Evolutionary conservation across 2,113 vertebrate species (phyloP).

Genomic region (Mola mola): DNA sequence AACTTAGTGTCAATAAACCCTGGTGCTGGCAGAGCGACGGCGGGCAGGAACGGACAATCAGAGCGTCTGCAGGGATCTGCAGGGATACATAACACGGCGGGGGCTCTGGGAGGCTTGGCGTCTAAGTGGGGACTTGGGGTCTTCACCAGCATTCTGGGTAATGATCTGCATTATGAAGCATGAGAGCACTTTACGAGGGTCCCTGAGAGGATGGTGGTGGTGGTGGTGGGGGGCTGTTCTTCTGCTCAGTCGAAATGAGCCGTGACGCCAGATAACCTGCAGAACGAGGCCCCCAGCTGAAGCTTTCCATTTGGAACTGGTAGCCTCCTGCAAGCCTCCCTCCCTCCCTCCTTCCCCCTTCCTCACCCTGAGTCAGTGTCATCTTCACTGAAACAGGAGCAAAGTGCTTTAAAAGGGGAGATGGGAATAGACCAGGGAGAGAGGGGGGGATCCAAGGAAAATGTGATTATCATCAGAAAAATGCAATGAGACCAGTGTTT

Average conservation of each 20-base stretch:
- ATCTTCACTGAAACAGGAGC: slow-evolving; percentile 78
- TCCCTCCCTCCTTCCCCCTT: not conserved
- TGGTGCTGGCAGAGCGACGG: slow-evolving; percentile 58
- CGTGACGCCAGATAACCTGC: slow-evolving; percentile 61
- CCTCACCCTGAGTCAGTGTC: slow-evolving; percentile 69
- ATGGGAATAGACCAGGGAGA: slow-evolving; percentile 72
- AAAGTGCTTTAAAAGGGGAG: slow-evolving; percentile 84
- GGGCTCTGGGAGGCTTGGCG: slow-evolving; percentile 57
- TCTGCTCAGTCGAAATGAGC: slow-evolving; percentile 69
- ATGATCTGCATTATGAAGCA: slow-evolving; percentile 81
- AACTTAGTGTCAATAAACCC: slow-evolving; percentile 76
- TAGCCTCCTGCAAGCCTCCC: slow-evolving; percentile 13
- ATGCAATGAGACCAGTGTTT: slow-evolving; percentile 81
- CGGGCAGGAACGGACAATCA: slow-evolving; percentile 73
- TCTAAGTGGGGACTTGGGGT: slow-evolving; percentile 73
- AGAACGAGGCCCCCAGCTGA: slow-evolving; percentile 53
- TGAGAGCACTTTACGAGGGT: slow-evolving; percentile 78
- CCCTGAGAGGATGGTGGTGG: slow-evolving; percentile 61
- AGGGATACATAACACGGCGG: slow-evolving; percentile 71
- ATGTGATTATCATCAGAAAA: slow-evolving; percentile 83
- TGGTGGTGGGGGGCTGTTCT: slow-evolving; percentile 27
- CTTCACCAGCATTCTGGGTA: slow-evolving; percentile 76
- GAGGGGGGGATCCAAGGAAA: slow-evolving; percentile 67
- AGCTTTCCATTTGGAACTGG: slow-evolving; percentile 57
- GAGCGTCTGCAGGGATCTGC: slow-evolving; percentile 65